Evolutionary conservation across 1,140 invertebrate species (phyloP), one percentile per base, ranked within the genome.

Genomic region (Leptestheria dahalacensis): DNA sequence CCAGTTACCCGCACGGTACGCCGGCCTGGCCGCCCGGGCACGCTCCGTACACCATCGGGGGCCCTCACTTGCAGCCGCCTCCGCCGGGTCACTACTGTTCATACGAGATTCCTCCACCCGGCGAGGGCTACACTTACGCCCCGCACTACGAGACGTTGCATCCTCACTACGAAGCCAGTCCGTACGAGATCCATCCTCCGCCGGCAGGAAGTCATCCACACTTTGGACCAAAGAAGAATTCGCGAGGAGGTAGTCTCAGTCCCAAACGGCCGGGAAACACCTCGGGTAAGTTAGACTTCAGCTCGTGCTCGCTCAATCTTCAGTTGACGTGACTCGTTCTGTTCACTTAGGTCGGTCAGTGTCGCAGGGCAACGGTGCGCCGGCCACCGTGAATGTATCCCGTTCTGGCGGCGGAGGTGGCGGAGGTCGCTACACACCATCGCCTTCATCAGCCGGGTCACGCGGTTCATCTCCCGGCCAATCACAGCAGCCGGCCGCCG

Each of bases 301-400:
- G 15, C 6, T 15, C 6, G 15, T 15, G 15, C 33, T 41, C 15
- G 6, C 33, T 41, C 15, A 41, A 15, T 41, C 33, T 41, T 41
- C 6, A 41, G 6, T 15, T 41, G 6, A 41, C 15, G 33, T 41
- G 33, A 41, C 15, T 41, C 33, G 15, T 9, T 9, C 33, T 41
- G 15, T 9, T 15, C 15, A 41, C 33, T n/a, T n/a, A 41, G 33
- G 33, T 9, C 48, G 47, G 11, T 33, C 58, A 3, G 33, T 23
- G 18, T 50, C 48, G 48, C 50, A 52, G 29, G 41, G 29, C 49
- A 60, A 50, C 41, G 51, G 48, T 28, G 49, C 24, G 20, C 33
- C 67, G 72, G 74, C 66, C 74, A 72, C n/a, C 74, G 73, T 63
- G 66, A 65, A 26, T 65, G 63, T 26, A 59, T 62, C n/a, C 64